phyloP scores from a whole-genome alignment of 2,113 vertebrate genomes.

The Misgurnus anguillicaudatus region DNA sequence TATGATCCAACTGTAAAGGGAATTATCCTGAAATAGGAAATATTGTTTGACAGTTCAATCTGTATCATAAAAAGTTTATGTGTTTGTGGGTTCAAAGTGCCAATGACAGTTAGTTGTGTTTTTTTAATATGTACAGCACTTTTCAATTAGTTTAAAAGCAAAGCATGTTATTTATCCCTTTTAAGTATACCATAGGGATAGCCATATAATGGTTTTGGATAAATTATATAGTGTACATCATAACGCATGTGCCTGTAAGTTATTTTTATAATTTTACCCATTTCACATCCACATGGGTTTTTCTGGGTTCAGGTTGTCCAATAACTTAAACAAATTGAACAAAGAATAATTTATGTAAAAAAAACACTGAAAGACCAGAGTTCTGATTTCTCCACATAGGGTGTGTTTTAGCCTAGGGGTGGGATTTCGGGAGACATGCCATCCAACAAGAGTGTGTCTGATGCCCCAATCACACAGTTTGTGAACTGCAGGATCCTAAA shows the following conservation, averaged over 20 bases:
- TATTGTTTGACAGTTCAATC: neutral
- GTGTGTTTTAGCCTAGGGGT: neutral
- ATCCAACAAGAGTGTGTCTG: conserved; percentile 82
- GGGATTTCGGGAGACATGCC: conserved; percentile 74
- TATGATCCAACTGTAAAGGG: neutral
- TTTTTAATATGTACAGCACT: neutral
- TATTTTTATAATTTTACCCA: neutral
- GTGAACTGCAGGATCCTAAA: conserved; percentile 88
- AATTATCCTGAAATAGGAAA: neutral
- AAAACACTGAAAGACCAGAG: neutral
- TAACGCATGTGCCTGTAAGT: neutral
- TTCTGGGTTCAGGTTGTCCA: neutral
- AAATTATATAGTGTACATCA: neutral
- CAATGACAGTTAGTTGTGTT: neutral
- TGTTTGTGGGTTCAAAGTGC: conserved; percentile 14
- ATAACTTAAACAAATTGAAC: neutral
- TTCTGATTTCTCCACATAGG: neutral
- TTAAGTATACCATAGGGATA: no score
- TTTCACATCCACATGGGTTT: neutral
- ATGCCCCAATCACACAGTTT: conserved; percentile 83
- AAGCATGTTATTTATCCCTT: no score
- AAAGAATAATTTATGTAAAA: neutral
- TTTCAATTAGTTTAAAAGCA: no score
- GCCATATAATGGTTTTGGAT: no score
- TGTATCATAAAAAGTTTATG: conserved; percentile 17